These are phyloP conservation scores for Hemibagrus wyckioides DNA, from an alignment of 2,113 vertebrate genomes.

Conservation along the genomic window DNA sequence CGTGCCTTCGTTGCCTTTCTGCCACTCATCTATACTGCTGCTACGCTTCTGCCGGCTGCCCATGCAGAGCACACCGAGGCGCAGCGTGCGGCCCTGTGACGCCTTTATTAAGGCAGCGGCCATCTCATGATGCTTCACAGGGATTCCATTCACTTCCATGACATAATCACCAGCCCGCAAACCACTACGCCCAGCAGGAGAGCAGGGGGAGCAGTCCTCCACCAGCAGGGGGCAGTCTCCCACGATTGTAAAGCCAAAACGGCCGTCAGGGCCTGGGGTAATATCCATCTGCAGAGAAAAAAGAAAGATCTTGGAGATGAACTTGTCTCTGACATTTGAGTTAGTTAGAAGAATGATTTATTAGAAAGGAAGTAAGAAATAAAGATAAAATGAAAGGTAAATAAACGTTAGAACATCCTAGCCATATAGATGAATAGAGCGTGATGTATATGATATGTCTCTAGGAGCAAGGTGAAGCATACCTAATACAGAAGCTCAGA, in stretches of 20 bases:
- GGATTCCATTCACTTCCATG: constrained; percentile 82
- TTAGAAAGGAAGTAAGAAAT: not conserved
- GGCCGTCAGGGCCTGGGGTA: constrained; percentile 69
- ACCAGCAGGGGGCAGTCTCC: constrained; percentile 79
- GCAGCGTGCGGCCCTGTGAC: constrained; percentile 71
- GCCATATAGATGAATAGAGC: not conserved
- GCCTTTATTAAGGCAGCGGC: constrained; percentile 73
- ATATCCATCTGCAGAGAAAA: constrained; percentile 70
- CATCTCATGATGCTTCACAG: constrained; percentile 73
- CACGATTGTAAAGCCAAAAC: constrained; percentile 79
- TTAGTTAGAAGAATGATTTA: not conserved
- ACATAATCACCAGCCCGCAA: constrained; percentile 80
- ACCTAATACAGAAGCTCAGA: not conserved
- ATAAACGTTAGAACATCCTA: not conserved
- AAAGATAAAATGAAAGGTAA: not conserved
- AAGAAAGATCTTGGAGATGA: not conserved
- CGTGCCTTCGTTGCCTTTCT: constrained; percentile 56
- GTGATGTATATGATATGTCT: not conserved
- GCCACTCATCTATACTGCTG: constrained; percentile 64
- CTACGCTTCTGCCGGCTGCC: constrained; percentile 65
- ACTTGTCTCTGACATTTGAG: not conserved
- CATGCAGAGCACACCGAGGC: constrained; percentile 81
- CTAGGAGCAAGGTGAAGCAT: not conserved
- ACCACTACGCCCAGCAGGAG: constrained; percentile 78
- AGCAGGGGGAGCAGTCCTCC: constrained; percentile 77